Base-by-base conservation (phyloP, 2,888 invertebrate species). In the Resseliella maxima region DNA sequence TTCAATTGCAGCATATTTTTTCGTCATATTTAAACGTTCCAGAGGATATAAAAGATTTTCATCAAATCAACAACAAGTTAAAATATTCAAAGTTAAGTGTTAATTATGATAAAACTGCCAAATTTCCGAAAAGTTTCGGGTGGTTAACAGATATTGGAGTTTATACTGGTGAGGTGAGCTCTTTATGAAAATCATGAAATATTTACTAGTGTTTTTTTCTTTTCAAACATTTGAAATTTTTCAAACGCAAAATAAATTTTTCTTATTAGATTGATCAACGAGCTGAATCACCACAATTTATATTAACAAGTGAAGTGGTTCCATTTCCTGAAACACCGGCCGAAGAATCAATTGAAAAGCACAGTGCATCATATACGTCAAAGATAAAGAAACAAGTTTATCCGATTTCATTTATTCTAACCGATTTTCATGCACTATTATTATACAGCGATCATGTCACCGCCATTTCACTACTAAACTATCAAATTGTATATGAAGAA, bases 101-200 rank as follows among this genome's bases (percentile, higher is more conserved):
- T 89, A 96, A 93, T 91, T 94, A 95, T 86, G 93, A 94, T 86
- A 94, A 94, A 88, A 92, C 92, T 87, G 92, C 93, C 88, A 93
- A 93, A 87, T 92, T 93, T 85, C 97, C 97, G 0, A 95, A 94
- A 89, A 93, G 94, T 1, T 96, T 97, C 92, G 97, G 95, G 0
- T 98, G 98, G 98, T 92, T 98, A 89, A 96, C 96, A 27, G 96
- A 95, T 88, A 94, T 94, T 38, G 97, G 97, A 12, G 93, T 98
- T 88, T 94, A 95, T 88, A 94, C 94, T 91, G 96, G 96, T 64
- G 93, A 95, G 92, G 96, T 97, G 90, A 89, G 1, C 1, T 31
- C 15, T 10, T 3, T 18, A 87, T 45, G 88, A 86, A 45, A 18
- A n/a, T 59, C 15, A n/a, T 2, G 27, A 24, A 24, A 15, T 86